A percentile compares a stretch with the other conserved stretches of the same genome.
Evolutionary conservation across 2,797 vertebrate genomes (phyloP).

Genomic region (Scyliorhinus canicula): DNA sequence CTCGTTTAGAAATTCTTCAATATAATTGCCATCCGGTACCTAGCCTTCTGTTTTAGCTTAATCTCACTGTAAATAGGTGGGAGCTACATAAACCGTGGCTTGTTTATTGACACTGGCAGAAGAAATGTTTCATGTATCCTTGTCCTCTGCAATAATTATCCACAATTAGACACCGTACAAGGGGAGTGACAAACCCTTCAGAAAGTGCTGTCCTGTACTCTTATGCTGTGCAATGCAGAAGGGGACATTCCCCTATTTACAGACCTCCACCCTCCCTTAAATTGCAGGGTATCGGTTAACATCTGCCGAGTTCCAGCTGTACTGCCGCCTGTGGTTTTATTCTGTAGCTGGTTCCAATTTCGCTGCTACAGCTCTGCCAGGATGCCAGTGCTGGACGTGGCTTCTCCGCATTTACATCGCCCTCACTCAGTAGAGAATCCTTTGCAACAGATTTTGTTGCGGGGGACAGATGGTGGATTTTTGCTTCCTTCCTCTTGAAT

Average conservation of each 20-base stretch:
- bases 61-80: neutral
- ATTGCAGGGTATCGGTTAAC: neutral
- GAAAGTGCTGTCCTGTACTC: neutral
- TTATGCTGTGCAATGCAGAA: neutral
- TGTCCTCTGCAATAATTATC: neutral
- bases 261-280: neutral
- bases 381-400: neutral
- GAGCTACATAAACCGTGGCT: neutral
- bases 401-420: neutral
- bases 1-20: neutral
- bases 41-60: neutral
- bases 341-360: neutral
- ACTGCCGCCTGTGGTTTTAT: neutral
- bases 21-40: neutral
- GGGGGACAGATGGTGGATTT: neutral
- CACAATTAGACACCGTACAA: neutral
- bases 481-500: neutral
- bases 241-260: neutral
- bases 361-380: neutral
- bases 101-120: conserved; percentile 3
- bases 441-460: neutral
- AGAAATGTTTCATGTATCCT: neutral
- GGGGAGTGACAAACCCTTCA: neutral
- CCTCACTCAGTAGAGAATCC: neutral
- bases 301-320: neutral